Percentiles rank a stretch among this genome's conserved stretches.
phyloP scores from a whole-genome alignment of 2,888 invertebrate genomes.

The Meganola albula region DNA sequence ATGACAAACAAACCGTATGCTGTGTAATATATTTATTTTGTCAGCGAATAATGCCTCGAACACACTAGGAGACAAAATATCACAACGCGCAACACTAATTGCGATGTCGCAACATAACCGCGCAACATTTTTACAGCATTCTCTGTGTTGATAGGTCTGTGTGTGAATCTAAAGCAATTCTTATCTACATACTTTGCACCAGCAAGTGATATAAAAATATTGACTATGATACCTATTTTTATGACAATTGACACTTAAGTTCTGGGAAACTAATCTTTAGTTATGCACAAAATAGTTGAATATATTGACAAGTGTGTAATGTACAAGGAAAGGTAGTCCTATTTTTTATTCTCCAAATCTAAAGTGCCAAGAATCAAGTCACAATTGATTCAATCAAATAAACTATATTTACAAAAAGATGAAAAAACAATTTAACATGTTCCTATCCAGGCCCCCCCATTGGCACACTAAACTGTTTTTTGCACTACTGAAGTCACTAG shows the following conservation, averaged over 20 bases:
- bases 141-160: too few relatives aligned
- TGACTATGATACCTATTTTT: constrained; percentile 40
- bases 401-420: not conserved
- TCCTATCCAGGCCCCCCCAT: too few relatives aligned
- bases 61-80: not conserved
- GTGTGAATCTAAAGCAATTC: constrained; percentile 34
- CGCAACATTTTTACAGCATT: constrained; percentile 10
- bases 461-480: too few relatives aligned
- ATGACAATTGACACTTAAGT: constrained; percentile 18
- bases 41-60: not conserved
- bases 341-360: not conserved
- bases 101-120: not conserved
- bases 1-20: too few relatives aligned
- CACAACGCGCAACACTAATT: not conserved
- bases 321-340: not conserved
- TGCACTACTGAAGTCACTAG: too few relatives aligned
- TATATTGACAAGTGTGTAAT: not conserved
- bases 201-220: constrained; percentile 63
- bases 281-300: not conserved
- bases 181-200: constrained; percentile 58
- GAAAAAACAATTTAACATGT: too few relatives aligned
- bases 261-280: constrained; percentile 11
- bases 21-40: not conserved
- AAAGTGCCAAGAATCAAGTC: not conserved
- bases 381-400: not conserved